Conservation (phyloP, 2,797 vertebrate genomes). For the Cottoperca gobio region DNA sequence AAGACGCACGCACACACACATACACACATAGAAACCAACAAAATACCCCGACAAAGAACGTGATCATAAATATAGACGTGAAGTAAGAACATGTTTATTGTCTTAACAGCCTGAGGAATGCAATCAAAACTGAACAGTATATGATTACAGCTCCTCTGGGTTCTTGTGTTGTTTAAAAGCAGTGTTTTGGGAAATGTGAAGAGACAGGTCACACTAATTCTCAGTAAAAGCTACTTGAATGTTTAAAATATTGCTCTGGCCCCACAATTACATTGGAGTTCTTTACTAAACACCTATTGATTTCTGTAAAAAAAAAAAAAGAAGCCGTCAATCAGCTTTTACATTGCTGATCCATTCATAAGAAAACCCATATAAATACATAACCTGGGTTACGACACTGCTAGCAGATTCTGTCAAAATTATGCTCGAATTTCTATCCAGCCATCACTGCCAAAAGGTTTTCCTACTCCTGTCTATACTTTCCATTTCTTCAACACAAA, state of each 20-base stretch:
- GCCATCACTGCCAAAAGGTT: background rate
- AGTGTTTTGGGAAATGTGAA: conserved; percentile 43
- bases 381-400: conserved; percentile 2
- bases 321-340: background rate
- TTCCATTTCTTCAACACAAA: conserved; percentile 17
- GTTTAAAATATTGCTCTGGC: conserved; percentile 23
- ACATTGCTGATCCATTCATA: conserved; percentile 8
- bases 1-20: conserved; percentile 25
- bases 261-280: background rate
- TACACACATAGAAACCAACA: conserved; percentile 32
- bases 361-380: background rate
- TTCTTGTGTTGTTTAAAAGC: conserved; percentile 28
- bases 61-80: conserved; percentile 47
- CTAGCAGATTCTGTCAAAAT: conserved; percentile 14
- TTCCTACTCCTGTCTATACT: background rate
- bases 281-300: background rate
- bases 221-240: conserved; percentile 15
- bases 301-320: background rate
- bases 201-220: conserved; percentile 42
- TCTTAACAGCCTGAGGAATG: conserved; percentile 53
- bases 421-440: background rate
- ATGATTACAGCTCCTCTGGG: conserved; percentile 46
- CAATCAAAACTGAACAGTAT: conserved; percentile 50
- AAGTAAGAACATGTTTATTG: conserved; percentile 53
- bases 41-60: conserved; percentile 29